A percentile compares a stretch with the other conserved stretches of the same genome.
Conservation (phyloP, 2,797 vertebrate species). For the Gallinago nigripennis region DNA sequence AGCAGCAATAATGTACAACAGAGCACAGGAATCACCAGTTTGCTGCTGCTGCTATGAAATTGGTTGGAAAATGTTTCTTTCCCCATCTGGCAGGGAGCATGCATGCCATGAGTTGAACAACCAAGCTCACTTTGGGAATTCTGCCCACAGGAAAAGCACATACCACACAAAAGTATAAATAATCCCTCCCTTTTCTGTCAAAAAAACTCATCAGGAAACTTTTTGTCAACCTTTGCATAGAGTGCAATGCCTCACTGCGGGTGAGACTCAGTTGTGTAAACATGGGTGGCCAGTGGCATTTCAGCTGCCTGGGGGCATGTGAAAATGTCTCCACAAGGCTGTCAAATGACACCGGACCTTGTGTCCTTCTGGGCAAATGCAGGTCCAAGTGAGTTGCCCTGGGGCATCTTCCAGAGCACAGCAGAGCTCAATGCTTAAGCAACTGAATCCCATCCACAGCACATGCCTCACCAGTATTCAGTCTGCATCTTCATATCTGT, state of each 20-base stretch:
- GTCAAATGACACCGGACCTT: not conserved
- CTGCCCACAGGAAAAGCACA: not conserved
- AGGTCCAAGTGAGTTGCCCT: not conserved
- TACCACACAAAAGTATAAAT: not conserved
- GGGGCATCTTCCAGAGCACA: not conserved
- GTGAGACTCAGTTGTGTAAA: not conserved
- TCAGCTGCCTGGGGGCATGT: rapidly evolving
- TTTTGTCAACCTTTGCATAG: not conserved
- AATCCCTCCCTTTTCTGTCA: not conserved
- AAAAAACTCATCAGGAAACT: not conserved
- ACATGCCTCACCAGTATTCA: rapidly evolving
- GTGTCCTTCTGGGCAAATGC: not conserved
- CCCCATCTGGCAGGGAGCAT: not conserved
- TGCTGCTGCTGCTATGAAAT: not conserved
- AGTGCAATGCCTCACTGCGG: not conserved
- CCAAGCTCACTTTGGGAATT: not conserved
- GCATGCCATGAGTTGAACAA: not conserved
- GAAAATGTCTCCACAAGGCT: not conserved
- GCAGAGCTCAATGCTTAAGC: not conserved
- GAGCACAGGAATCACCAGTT: not conserved
- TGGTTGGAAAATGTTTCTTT: not conserved
- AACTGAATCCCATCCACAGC: not conserved
- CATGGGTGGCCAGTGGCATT: not conserved
- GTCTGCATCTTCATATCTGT: rapidly evolving
- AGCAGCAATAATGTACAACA: not conserved